Evolutionary conservation across 2,888 invertebrate genomes (phyloP).

Genomic region (Troilus luridus): DNA sequence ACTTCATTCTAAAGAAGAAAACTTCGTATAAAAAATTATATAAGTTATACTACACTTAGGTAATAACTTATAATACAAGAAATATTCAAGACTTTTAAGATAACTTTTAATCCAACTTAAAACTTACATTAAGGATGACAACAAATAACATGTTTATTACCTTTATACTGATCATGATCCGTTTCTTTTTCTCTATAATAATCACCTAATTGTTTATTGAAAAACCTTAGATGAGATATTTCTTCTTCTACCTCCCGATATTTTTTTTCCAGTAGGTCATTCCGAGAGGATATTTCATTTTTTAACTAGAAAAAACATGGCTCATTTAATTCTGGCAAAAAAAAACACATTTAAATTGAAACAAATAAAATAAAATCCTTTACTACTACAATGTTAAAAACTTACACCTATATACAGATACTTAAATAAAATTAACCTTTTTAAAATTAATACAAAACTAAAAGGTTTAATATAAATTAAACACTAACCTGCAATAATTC

Average conservation of each 20-base stretch:
- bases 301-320: constrained; percentile 28
- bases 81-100: too few species aligned
- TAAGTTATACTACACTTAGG: too few species aligned
- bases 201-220: constrained; percentile 52
- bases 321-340: background rate
- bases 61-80: too few species aligned
- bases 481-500: constrained; percentile 39
- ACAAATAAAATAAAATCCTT: background rate
- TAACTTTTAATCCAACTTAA: background rate
- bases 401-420: too few species aligned
- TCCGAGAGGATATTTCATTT: constrained; percentile 21
- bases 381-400: background rate
- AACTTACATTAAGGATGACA: background rate
- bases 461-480: background rate
- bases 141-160: background rate
- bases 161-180: constrained; percentile 16
- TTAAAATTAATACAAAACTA: too few species aligned
- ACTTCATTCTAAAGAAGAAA: background rate
- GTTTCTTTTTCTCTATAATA: constrained; percentile 15
- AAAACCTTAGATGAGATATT: constrained; percentile 31
- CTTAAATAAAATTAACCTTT: too few species aligned
- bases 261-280: constrained; percentile 34
- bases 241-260: constrained; percentile 16
- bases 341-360: background rate
- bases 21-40: too few species aligned